Evolutionary conservation across 2,888 invertebrate species (phyloP), one percentile per base, ranked within the genome.

Genomic region (Sphaerophoria rueppellii): DNA sequence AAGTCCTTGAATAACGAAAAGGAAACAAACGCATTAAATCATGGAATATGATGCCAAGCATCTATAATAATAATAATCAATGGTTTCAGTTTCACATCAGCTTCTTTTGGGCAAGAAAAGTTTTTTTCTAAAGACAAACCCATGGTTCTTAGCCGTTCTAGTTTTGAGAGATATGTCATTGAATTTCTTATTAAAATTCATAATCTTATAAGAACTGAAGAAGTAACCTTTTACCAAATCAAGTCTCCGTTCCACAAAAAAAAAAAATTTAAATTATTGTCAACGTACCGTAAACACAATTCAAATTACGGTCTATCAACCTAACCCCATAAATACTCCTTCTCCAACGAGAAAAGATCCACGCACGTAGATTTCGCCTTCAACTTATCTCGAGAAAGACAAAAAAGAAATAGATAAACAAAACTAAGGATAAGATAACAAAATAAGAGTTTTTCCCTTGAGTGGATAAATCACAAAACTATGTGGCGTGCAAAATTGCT

Each of bases 401-500:
- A 52, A 9, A 11, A 24, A 16, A 16, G 37, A 37, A 37, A 24
- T 11, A 37, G 40, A 50, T 6, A 34, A 50, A 50, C n/a, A 35
- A 34, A 52, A 37, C 12, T 32, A 7, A 50, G 9, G 34, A 48
- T 50, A 16, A 58, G 58, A 24, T 0, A 4, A n/a, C 24, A 54
- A 60, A 61, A 60, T 63, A 54, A 60, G 57, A 60, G 57, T 65
- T 48, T 14, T 65, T 48, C 73, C 58, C 35, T 35, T 54, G 54
- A 55, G 73, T 35, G 58, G 69, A 79, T 79, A 79, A 61, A 79
- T 79, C 73, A 79, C 61, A 69, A 73, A 67, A 73, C 67, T 73
- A 74, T 69, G 58, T 55, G 54, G 60, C 73, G 54, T 74, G 79
- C 12, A 67, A 69, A 73, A 73, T 69, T 73, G 24, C 32, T 50